A percentile compares a stretch with the other conserved stretches of the same genome.
Evolutionary conservation across 2,888 invertebrate species (phyloP).

Genomic region (Chymomyza procnemis): DNA sequence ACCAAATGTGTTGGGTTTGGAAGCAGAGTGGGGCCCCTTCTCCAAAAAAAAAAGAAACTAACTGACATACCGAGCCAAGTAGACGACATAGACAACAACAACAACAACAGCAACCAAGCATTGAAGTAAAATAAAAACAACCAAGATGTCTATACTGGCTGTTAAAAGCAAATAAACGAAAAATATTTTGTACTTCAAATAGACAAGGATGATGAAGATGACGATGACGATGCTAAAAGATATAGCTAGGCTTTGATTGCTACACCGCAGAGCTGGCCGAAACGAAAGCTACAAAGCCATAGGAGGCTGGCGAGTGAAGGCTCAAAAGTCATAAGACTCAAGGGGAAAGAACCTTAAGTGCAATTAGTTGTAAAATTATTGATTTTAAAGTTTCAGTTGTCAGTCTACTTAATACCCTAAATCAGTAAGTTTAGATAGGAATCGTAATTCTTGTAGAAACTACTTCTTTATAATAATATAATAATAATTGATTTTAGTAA

Average conservation of each 20-base stretch:
- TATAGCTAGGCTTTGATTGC: background rate
- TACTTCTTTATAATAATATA: no score
- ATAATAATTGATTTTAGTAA: no score
- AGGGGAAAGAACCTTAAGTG: no score
- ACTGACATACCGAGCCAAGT: slow-evolving; percentile 27
- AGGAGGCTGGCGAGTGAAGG: no score
- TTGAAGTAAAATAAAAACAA: background rate
- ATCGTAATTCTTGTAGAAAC: no score
- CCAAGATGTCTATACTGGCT: slow-evolving; percentile 37
- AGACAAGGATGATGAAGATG: background rate
- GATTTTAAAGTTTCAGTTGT: no score
- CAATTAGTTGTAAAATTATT: no score
- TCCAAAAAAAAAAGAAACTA: slow-evolving; percentile 17
- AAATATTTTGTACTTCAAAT: slow-evolving; percentile 24
- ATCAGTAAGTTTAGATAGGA: no score
- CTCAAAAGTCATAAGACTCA: no score
- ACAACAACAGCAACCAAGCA: slow-evolving; percentile 13
- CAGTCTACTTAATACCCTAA: no score
- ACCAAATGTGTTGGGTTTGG: background rate
- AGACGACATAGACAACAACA: slow-evolving; percentile 12
- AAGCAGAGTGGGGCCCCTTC: no score
- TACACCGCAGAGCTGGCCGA: background rate
- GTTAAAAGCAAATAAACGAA: slow-evolving; percentile 62
- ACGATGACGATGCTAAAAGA: background rate
- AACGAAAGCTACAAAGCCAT: no score